Base-by-base conservation (phyloP, 2,113 vertebrate species). In the Corythoichthys haematopterus region DNA sequence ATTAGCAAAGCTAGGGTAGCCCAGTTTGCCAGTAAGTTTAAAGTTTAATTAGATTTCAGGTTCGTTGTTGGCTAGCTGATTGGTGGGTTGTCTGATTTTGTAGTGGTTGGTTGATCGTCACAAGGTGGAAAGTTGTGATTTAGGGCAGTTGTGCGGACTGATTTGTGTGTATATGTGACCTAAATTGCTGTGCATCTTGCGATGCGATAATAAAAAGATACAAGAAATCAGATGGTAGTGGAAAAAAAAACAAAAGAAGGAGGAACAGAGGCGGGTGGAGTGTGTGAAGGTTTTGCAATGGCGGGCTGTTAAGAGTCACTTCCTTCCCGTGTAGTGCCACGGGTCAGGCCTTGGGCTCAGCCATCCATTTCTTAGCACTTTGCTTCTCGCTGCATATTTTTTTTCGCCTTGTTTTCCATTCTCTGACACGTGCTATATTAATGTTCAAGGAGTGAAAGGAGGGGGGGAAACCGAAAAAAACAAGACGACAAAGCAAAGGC, bases 361-460 rank as follows among this genome's bases (percentile, higher is more conserved):
- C 72, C 85, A 89, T 91, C 84, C 90, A 89, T 90, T 89, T 68
- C 74, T 62, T 78, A 89, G 82, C 87, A 84, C 87, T 90, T 90
- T 89, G 85, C 88, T 86, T 87, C 81, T 82, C 76, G 77, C 88
- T 89, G 88, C 88, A 89, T 88, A 85, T 90, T 88, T 87, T 87
- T 88, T 87, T 89, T 83, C 75, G 80, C 83, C 90, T 89, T 89
- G 87, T 90, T 88, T 87, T 89, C 87, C 84, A 82, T 87, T 86
- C 84, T 84, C 84, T 86, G 87, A 88, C 88, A 88, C 82, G 86
- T 87, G 82, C 83, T 91, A 88, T 86, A 91, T 89, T 91, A 91
- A 87, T 88, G 88, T 84, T 90, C 87, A 90, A 80, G 84, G 78
- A 76, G 77, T 78, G 85, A 84, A 80, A 84, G 78, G 33, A 2